Base-by-base conservation (phyloP, 2,888 invertebrate genomes). In the Oscheius sp. region DNA sequence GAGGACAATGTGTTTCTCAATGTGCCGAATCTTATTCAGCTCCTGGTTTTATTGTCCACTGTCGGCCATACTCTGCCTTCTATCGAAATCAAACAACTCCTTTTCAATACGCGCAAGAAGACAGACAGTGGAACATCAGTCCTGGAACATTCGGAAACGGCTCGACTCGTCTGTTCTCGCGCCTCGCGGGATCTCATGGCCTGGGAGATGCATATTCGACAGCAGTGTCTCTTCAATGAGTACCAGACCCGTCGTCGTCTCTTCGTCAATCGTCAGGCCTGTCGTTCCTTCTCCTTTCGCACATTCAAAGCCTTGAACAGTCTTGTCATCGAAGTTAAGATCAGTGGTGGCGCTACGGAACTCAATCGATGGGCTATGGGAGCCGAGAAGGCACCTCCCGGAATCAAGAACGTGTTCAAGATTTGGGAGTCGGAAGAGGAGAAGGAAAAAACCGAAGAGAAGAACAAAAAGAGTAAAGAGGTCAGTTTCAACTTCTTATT, bases 191-290 rank as follows among this genome's bases (percentile, higher is more conserved):
- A 68, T 55, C 55, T 68, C 5, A 53, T 55, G 53, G 68, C 55
- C 9, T 68, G 68, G 68, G 68, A 68, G 29, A 10, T 37, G 33
- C 29, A 29, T 11, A 53, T 68, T 35, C 21, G 21, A 2, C 33
- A 53, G 9, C 55, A 68, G 35, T 68, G 68, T 35, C 29, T 55
- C 55, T 68, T 35, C 53, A 55, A 68, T n/a, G 68, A 68, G 55
- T 68, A 68, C 37, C 35, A 21, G n/a, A 68, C 37, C 1, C 68
- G 55, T 13, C 68, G 68, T 35, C 53, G 68, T 7, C 55, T 68
- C 13, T 68, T 51, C 42, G 55, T 68, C 21, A 68, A 55, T 37
- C 9, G 53, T 21, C 5, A 53, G 35, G 55, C 55, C 55, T 68
- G 55, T 29, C 53, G 55, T 21, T 55, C 68, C 21, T 68, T 32